Evolutionary conservation across 1,140 invertebrate species (phyloP), one percentile per base, ranked within the genome.

Genomic region (Pantala flavescens): DNA sequence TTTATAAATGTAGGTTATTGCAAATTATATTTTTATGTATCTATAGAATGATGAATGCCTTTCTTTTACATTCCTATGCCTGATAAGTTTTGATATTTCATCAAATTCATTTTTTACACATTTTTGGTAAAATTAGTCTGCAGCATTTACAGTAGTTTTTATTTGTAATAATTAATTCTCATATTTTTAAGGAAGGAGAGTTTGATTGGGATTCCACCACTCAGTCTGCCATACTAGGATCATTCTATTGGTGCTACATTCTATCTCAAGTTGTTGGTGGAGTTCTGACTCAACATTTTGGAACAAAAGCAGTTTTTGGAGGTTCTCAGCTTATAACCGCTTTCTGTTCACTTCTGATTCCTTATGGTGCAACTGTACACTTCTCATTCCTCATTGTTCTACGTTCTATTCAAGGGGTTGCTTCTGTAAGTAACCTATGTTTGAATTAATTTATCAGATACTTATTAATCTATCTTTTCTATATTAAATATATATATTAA

Each of bases 271-370:
- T 78, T 49, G 86, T 87, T 12, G 90, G 90, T 19, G 90, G 90
- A 43, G 83, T 89, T 75, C 85, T 92, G n/a, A 91, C 91, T 0
- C 90, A 92, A 82, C 84, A 87, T 77, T 90, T 92, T 79, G 92
- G 92, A n/a, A 91, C 91, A 7, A 92, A 92, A 80, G 83, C 86
- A 1, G 89, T 93, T 55, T 92, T 94, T 77, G 91, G 91, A 63
- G 89, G 87, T 76, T 90, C 90, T 0, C 90, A 91, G 79, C 78
- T 89, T 19, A 82, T 85, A 24, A 91, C 90, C 24, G 90, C 89
- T n/a, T 78, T 89, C 42, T 89, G 89, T 78, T 90, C 89, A 78
- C 79, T 91, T 43, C 82, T 87, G 12, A 90, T 91, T 78, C 89
- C 90, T 3, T 80, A 81, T 73, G 89, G 87, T 23, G 87, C 88